Conservation (phyloP, 1,140 invertebrate species). For the Dinothrombium tinctorium region DNA sequence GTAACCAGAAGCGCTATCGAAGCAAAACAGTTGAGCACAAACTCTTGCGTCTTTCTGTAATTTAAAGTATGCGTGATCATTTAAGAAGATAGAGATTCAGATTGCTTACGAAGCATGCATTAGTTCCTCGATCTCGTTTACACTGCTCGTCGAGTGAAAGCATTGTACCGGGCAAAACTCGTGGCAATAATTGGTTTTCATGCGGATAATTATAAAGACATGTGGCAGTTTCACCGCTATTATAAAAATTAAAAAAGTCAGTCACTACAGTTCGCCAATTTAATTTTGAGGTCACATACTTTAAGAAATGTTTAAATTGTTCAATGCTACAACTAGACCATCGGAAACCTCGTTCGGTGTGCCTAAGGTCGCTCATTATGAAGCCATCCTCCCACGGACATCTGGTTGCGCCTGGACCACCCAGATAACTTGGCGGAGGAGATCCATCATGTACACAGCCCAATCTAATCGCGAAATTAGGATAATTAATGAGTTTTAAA, state of each 20-base stretch:
- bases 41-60: constrained; percentile 70
- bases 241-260: constrained; percentile 1
- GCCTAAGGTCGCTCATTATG: constrained; percentile 81
- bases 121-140: constrained; percentile 71
- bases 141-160: constrained; percentile 78
- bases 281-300: constrained; percentile 34
- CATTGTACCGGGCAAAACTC: constrained; percentile 66
- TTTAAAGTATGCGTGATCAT: constrained; percentile 2
- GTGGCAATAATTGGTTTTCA: constrained; percentile 63
- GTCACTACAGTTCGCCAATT: too few relatives aligned
- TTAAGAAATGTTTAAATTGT: constrained; percentile 82
- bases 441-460: constrained; percentile 85
- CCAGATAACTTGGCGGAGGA: constrained; percentile 71
- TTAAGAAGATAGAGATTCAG: neutral
- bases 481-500: neutral
- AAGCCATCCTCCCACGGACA: constrained; percentile 87
- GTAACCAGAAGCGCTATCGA: constrained; percentile 75
- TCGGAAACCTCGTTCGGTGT: constrained; percentile 76
- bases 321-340: constrained; percentile 83
- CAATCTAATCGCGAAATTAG: constrained; percentile 31
- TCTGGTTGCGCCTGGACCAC: constrained; percentile 78
- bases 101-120: constrained; percentile 50
- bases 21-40: constrained; percentile 82
- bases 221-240: constrained; percentile 71
- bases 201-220: constrained; percentile 80